phyloP scores from a whole-genome alignment of 2,888 invertebrate species.

The Melanostoma mellinum region DNA sequence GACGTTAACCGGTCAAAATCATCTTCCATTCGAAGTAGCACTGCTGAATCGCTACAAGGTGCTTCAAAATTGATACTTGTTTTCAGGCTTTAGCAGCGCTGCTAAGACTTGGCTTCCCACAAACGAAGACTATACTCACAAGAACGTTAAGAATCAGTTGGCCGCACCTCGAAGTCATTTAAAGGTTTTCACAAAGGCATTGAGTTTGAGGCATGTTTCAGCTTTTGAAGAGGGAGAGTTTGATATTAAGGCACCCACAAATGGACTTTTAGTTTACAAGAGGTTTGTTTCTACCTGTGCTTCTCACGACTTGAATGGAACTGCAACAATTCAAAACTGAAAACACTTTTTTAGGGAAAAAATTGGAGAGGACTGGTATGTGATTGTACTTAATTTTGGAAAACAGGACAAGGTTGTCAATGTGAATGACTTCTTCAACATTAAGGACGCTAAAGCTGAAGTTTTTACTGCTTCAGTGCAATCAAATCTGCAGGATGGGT shows the following conservation, averaged over 20 bases:
- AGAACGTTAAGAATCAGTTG: slow-evolving; percentile 82
- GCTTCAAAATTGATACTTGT: too few relatives aligned
- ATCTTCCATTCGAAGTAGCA: too few relatives aligned
- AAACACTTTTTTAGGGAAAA: slow-evolving; percentile 54
- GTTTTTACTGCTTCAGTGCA: slow-evolving; percentile 73
- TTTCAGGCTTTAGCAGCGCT: slow-evolving; percentile 74
- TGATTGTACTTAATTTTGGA: slow-evolving; percentile 83
- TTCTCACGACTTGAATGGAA: slow-evolving; percentile 39
- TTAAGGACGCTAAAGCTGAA: slow-evolving; percentile 52
- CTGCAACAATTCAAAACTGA: too few relatives aligned
- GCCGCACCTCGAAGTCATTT: slow-evolving; percentile 83
- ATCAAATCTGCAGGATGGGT: slow-evolving; percentile 71
- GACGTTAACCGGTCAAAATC: too few relatives aligned
- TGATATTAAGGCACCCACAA: slow-evolving; percentile 61
- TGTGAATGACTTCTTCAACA: slow-evolving; percentile 75
- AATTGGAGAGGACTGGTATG: slow-evolving; percentile 67
- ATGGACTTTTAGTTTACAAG: slow-evolving; percentile 73
- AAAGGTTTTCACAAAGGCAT: slow-evolving; percentile 84
- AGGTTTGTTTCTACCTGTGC: slow-evolving; percentile 62
- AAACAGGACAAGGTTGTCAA: slow-evolving; percentile 80
- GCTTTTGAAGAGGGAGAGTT: slow-evolving; percentile 74
- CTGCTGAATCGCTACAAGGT: too few relatives aligned
- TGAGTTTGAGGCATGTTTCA: slow-evolving; percentile 80
- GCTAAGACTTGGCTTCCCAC: slow-evolving; percentile 76
- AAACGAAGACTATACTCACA: slow-evolving; percentile 69